Base-by-base conservation (phyloP, 2,888 invertebrate species). In the Pollenia angustigena region DNA sequence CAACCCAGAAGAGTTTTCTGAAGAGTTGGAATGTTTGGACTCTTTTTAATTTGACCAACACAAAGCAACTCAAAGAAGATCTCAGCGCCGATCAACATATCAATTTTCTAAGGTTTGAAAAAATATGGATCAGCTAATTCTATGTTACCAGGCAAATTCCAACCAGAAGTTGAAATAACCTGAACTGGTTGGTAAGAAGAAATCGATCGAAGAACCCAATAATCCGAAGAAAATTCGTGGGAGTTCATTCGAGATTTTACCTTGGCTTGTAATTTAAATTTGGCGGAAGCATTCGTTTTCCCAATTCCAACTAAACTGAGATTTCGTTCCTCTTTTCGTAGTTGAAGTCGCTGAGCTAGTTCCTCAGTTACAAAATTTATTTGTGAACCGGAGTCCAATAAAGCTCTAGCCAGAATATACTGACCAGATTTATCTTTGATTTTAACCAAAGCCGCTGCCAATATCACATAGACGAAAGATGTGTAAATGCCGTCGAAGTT, bases 1-100 rank as follows among this genome's bases (percentile, higher is more conserved):
- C 58, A 84, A 44, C 80, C 86, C 4, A 80, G 72, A 42, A 86
- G 44, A 1, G 80, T 86, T 32, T 84, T 85, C 56, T 86, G 72
- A 16, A 86, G 62, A 12, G 78, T 83, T 64, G 83, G 81, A 48
- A 52, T 2, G 23, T 23, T 23, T 23, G 23, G 23, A 23, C 23
- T 23, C 23, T 23, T 23, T 23, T 23, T 23, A 23, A 23, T 23
- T 23, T 23, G 23, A 18, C 18, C 18, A 18, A 18, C 18, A 18
- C 18, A 18, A 18, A 18, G 18, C 18, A 18, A 18, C 1, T 18
- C 18, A 18, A 18, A 18, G 18, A 18, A 18, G 18, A 18, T 18
- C 18, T 18, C 18, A 18, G 18, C 18, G 18, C 18, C 18, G 18
- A 18, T 18, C 18, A 18, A 18, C 18, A 18, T 18, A 18, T 18